Evolutionary conservation across 2,113 vertebrate species (phyloP).

Genomic region (Sceloporus tristichus): DNA sequence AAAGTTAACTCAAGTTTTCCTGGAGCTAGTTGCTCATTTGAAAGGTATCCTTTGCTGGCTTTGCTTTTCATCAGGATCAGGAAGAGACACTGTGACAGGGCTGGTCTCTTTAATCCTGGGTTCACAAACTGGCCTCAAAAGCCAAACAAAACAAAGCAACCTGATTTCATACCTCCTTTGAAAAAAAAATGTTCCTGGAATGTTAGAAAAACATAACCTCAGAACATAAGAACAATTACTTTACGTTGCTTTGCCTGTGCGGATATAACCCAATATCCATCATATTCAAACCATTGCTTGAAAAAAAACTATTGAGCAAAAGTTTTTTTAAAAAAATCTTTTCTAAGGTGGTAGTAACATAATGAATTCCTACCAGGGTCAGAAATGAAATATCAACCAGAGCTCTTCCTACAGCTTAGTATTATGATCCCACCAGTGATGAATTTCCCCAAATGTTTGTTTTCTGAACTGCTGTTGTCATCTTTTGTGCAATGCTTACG

Average conservation of each 20-base stretch:
- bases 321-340: neutral
- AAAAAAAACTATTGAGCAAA: neutral
- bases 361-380: neutral
- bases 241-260: neutral
- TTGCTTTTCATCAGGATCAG: neutral
- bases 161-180: neutral
- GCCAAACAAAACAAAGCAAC: neutral
- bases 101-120: neutral
- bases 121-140: neutral
- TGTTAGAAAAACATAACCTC: neutral
- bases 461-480: neutral
- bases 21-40: neutral
- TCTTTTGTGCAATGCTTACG: neutral
- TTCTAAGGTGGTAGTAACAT: too few relatives aligned
- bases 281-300: neutral
- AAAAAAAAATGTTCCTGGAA: neutral
- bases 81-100: neutral
- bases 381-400: neutral
- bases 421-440: neutral
- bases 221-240: neutral
- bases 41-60: neutral
- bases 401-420: neutral
- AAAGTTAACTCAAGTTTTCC: neutral
- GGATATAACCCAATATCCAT: neutral
- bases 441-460: neutral